A percentile compares a stretch with the other conserved stretches of the same genome.
Conservation (phyloP, 2,888 invertebrate species). For the Tetrapedia diversipes region DNA sequence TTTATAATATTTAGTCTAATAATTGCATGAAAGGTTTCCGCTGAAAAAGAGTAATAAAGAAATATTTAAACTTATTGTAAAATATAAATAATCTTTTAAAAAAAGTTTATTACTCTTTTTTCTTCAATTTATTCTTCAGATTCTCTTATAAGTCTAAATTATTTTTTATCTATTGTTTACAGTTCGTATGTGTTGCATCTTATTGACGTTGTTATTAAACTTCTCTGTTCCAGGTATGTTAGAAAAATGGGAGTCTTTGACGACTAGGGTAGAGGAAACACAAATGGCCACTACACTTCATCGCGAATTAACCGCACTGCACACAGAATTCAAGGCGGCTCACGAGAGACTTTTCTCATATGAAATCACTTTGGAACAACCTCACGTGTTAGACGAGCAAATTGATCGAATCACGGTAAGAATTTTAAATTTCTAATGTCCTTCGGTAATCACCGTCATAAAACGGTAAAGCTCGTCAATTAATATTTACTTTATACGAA, state of each 20-base stretch:
- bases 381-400: constrained; percentile 81
- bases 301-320: constrained; percentile 80
- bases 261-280: constrained; percentile 81
- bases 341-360: constrained; percentile 78
- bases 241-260: constrained; percentile 83
- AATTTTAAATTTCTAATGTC: constrained; percentile 13
- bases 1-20: too few relatives aligned
- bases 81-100: too few relatives aligned
- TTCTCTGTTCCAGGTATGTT: constrained; percentile 78
- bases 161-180: neutral
- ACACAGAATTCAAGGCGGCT: constrained; percentile 77
- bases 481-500: too few relatives aligned
- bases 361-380: constrained; percentile 77
- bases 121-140: too few relatives aligned
- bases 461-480: too few relatives aligned
- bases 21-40: too few relatives aligned
- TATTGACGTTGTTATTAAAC: too few relatives aligned
- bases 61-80: too few relatives aligned
- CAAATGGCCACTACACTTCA: constrained; percentile 80
- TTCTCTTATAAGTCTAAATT: neutral
- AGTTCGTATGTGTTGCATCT: too few relatives aligned
- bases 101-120: too few relatives aligned
- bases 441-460: too few relatives aligned
- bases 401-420: constrained; percentile 83
- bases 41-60: too few relatives aligned